Conservation (phyloP, 2,113 vertebrate genomes). For the Anthoscopus minutus region DNA sequence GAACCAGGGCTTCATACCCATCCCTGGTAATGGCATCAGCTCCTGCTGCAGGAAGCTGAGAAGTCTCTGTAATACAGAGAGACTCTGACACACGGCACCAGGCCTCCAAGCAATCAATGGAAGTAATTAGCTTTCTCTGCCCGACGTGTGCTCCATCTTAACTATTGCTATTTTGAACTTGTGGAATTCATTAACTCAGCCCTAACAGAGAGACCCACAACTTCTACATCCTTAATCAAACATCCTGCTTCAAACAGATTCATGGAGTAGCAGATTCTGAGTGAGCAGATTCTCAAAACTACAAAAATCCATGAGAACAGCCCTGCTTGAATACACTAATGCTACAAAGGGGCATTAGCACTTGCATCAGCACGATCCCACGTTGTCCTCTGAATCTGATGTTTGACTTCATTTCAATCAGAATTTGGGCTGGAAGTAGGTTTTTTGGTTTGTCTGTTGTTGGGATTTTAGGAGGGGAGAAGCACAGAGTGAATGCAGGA, state of each 20-base stretch:
- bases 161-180: background rate
- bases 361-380: background rate
- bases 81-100: background rate
- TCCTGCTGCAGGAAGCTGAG: background rate
- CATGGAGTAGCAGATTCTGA: background rate
- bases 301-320: background rate
- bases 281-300: background rate
- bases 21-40: fast-evolving
- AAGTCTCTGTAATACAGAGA: background rate
- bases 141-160: background rate
- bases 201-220: background rate
- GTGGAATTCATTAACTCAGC: background rate
- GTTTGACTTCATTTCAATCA: background rate
- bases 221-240: background rate
- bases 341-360: fast-evolving
- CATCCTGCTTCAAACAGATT: background rate
- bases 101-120: background rate
- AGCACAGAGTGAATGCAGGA: background rate
- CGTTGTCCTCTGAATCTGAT: background rate
- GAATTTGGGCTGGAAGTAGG: background rate
- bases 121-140: background rate
- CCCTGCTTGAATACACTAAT: background rate
- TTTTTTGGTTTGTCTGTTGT: background rate
- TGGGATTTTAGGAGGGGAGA: background rate
- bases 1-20: background rate